These are phyloP conservation scores for Sebastolobus altivelis DNA, from an alignment of 2,797 vertebrate genomes.

Conservation along the genomic window DNA sequence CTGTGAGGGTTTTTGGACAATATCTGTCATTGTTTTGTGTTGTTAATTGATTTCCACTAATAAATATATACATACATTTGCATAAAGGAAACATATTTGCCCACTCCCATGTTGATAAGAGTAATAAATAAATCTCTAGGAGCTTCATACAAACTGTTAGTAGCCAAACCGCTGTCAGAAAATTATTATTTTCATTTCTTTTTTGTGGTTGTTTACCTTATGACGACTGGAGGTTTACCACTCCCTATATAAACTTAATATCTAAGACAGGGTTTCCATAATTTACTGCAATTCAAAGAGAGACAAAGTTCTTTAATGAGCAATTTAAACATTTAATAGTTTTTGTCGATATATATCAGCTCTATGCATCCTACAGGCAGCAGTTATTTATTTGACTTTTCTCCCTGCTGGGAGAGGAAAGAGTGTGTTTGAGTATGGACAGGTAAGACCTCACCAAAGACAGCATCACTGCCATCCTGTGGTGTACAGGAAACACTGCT, in stretches of 20 bases:
- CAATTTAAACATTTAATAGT: constrained; percentile 1
- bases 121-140: neutral
- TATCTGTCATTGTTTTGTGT: too few relatives aligned
- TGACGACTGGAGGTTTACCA: neutral
- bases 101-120: too few relatives aligned
- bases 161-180: neutral
- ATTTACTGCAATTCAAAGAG: neutral
- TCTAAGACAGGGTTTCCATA: rapidly evolving
- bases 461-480: constrained; percentile 66
- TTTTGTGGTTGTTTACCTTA: neutral
- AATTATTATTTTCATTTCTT: neutral
- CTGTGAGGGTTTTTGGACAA: too few relatives aligned
- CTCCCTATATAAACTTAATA: neutral
- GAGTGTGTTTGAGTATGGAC: neutral
- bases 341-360: neutral
- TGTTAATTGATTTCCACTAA: too few relatives aligned
- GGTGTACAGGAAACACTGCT: constrained; percentile 37
- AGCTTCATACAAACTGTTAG: neutral
- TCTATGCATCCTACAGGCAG: neutral
- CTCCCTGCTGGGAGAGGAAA: neutral
- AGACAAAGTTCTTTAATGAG: neutral
- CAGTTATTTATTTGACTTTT: neutral
- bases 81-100: too few relatives aligned
- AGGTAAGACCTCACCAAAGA: neutral
- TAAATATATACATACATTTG: too few relatives aligned